Evolutionary conservation across 30 jellyfish, hydroid and myxozoan genomes (phyloP), one percentile per base, ranked within the genome.

Genomic region (Phacellophora camtschatica): DNA sequence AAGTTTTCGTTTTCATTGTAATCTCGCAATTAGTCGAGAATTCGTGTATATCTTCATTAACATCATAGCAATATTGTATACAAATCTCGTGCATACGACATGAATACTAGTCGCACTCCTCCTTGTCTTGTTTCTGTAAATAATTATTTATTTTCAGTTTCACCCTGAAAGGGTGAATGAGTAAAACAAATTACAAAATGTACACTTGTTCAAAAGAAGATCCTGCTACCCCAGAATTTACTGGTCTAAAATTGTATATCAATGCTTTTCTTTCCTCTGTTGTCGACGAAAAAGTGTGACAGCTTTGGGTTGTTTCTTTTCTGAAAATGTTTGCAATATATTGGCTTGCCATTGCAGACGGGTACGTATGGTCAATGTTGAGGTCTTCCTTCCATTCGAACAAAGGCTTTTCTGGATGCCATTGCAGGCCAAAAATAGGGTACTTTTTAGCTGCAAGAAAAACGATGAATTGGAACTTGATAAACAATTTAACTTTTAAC

Each of bases 351-450:
- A 32, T 41, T 18, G 79, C 19, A 5, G 97, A 90, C 4, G 50
- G 85, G 0, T 51, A 35, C 3, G 97, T 54, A 80, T 87, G 97
- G 29, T 73, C 78, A 43, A 78, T 78, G 35, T 57, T 37, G 62
- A 74, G 63, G 34, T 49, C 65, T 11, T 41, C 23, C 27, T 74
- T 72, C 97, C 97, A 87, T 70, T 77, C 97, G 71, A 77, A 87
- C 13, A 63, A 5, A 24, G 74, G 81, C 46, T 84, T 84, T 61
- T 84, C 95, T 43, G 95, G 95, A 37, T 84, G 95, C 85, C 83
- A 84, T 54, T 84, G 95, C 43, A 82, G 46, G 29, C 97, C 97
- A 43, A 65, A 87, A 32, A 87, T 45, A 15, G 97, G 97, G n/a
- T n/a, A n/a, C n/a, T n/a, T n/a, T n/a, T n/a, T n/a, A n/a, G n/a